A percentile compares a stretch with the other conserved stretches of the same genome.
phyloP scores from a whole-genome alignment of 2,797 vertebrate genomes.

The Peromyscus nudipes region DNA sequence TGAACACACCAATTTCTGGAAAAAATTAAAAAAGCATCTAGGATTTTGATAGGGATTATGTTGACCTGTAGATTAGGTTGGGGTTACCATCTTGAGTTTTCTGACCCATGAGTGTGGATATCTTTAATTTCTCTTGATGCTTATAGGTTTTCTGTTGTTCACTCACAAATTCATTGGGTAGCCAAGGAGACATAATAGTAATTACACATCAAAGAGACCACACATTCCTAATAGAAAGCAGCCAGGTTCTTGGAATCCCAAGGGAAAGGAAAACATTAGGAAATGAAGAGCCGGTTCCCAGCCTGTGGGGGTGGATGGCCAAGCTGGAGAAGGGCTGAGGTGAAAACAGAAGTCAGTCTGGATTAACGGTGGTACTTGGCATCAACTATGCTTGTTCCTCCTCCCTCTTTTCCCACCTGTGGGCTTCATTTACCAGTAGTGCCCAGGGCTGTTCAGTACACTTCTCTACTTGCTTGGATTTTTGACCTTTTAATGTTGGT shows the following conservation, averaged over 20 bases:
- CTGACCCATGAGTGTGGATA: not conserved
- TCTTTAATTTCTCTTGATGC: not conserved
- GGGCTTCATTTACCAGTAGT: too few relatives aligned
- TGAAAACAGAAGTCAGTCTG: not conserved
- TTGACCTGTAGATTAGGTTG: not conserved
- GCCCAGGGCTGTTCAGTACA: not conserved
- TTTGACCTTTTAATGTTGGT: not conserved
- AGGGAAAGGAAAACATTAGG: not conserved
- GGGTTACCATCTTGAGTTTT: not conserved
- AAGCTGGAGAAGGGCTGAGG: too few relatives aligned
- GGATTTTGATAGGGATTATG: not conserved
- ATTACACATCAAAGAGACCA: too few relatives aligned
- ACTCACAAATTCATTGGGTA: not conserved
- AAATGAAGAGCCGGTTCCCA: not conserved
- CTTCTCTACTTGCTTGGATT: too few relatives aligned
- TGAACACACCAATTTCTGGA: not conserved
- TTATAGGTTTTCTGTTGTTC: not conserved
- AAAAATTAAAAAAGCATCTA: not conserved
- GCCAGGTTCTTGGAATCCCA: not conserved
- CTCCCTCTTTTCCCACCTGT: not conserved
- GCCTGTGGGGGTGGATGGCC: not conserved
- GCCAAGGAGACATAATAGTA: not conserved
- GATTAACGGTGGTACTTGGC: too few relatives aligned
- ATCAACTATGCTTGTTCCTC: not conserved
- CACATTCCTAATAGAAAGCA: not conserved